Conservation (phyloP, 2,888 invertebrate genomes). For the Lamproptera curius region DNA sequence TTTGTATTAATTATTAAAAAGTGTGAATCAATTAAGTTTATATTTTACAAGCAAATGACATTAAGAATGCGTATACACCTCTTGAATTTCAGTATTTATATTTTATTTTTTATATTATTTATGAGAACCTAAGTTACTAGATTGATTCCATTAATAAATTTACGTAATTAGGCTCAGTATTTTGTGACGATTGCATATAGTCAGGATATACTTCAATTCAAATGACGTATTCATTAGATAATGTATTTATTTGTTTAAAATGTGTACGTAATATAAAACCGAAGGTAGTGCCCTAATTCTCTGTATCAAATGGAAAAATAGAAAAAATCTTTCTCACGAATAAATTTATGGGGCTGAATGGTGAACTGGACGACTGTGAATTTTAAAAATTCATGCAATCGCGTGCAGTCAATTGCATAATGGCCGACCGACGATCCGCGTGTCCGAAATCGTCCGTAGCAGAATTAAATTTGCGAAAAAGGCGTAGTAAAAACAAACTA, state of each 20-base stretch:
- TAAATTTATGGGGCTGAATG: conserved; percentile 12
- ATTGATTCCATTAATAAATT: too few species aligned
- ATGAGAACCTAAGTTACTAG: too few species aligned
- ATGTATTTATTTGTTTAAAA: not conserved
- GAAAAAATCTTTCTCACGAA: not conserved
- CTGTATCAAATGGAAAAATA: not conserved
- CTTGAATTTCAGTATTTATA: too few species aligned
- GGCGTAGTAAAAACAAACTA: conserved; percentile 23
- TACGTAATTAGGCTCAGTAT: not conserved
- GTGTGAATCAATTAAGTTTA: too few species aligned
- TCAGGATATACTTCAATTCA: not conserved
- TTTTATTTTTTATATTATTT: too few species aligned
- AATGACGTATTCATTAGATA: not conserved
- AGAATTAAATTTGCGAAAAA: conserved; percentile 34
- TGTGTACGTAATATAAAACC: not conserved
- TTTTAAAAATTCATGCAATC: conserved; percentile 31
- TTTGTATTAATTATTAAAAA: too few species aligned
- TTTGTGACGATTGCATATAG: not conserved
- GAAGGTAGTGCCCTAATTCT: not conserved
- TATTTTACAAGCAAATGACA: too few species aligned
- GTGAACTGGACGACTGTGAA: conserved; percentile 21
- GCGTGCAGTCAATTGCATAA: conserved; percentile 53
- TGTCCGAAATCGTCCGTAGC: conserved; percentile 32
- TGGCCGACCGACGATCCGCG: conserved; percentile 34
- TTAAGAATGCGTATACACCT: too few species aligned